Conservation (phyloP, 2,113 vertebrate species). For the Cephalophus harveyi region DNA sequence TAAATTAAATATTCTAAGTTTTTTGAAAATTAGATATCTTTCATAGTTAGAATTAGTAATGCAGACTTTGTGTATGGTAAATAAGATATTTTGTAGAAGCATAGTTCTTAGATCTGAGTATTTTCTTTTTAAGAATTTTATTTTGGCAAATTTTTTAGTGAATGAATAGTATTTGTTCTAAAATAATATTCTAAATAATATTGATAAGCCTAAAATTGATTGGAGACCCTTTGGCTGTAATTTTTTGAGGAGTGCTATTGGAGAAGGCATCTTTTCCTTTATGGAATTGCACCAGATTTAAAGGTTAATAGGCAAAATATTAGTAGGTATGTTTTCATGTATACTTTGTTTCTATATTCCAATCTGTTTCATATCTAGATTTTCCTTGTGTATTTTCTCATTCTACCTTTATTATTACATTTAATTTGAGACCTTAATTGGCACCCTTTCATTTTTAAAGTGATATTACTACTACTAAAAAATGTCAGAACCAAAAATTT, state of each 20-base stretch:
- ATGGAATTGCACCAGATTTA: background rate
- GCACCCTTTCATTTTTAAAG: background rate
- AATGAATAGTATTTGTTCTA: background rate
- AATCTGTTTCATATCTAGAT: background rate
- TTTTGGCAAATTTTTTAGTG: background rate
- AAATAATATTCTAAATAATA: background rate
- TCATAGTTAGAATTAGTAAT: background rate
- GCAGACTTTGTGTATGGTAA: background rate
- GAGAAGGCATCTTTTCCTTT: background rate
- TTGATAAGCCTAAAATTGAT: background rate
- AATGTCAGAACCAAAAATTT: background rate
- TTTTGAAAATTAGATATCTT: conserved; percentile 19
- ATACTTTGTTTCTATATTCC: background rate
- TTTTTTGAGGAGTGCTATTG: conserved; percentile 30
- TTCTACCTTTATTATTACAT: background rate
- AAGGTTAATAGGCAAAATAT: conserved; percentile 3
- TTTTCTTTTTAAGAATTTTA: conserved; percentile 30
- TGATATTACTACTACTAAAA: conserved; percentile 7
- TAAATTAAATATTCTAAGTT: conserved; percentile 3
- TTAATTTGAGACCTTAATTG: background rate
- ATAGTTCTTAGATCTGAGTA: background rate
- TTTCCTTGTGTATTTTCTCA: conserved; percentile 19
- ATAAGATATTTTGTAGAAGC: background rate
- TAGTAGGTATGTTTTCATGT: background rate
- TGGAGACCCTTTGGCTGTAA: background rate